Evolutionary conservation across 35 echinoderm and acorn worm genomes (phyloP).

Genomic region (Apostichopus japonicus): DNA sequence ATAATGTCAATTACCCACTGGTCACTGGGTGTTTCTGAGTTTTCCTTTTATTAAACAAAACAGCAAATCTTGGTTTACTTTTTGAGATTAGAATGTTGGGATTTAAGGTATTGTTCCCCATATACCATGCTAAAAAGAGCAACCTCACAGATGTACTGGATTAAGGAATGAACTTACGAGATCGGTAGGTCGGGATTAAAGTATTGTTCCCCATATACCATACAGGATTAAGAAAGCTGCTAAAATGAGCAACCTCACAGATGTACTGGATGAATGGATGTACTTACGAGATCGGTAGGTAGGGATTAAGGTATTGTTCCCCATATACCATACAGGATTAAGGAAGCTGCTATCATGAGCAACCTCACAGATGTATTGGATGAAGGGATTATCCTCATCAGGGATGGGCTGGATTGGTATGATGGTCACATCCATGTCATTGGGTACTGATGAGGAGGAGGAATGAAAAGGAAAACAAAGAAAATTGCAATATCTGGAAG

Average conservation of each 20-base stretch:
- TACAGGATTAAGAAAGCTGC: constrained; percentile 61
- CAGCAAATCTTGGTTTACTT: not conserved
- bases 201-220: constrained; percentile 55
- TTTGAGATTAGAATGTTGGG: not conserved
- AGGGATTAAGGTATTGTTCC: constrained; percentile 27
- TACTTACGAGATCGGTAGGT: not conserved
- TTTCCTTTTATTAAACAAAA: no score
- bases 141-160: constrained; percentile 62
- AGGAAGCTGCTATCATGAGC: constrained; percentile 51
- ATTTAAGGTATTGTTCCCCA: constrained; percentile 32
- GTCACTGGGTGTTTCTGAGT: no score
- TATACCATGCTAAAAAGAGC: constrained; percentile 68
- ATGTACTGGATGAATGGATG: constrained; percentile 60
- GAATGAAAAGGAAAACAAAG: not conserved
- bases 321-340: constrained; percentile 75
- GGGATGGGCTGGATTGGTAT: constrained; percentile 38
- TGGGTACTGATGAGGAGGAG: constrained; percentile 4
- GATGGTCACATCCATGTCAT: constrained; percentile 52
- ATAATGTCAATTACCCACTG: no score
- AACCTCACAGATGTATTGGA: constrained; percentile 65
- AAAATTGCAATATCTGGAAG: not conserved
- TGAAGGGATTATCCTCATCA: constrained; percentile 47
- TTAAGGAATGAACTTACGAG: constrained; percentile 45
- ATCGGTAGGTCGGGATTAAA: not conserved
- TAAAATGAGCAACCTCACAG: constrained; percentile 54